Conservation (phyloP, 2,113 vertebrate species). For the Zingel zingel region DNA sequence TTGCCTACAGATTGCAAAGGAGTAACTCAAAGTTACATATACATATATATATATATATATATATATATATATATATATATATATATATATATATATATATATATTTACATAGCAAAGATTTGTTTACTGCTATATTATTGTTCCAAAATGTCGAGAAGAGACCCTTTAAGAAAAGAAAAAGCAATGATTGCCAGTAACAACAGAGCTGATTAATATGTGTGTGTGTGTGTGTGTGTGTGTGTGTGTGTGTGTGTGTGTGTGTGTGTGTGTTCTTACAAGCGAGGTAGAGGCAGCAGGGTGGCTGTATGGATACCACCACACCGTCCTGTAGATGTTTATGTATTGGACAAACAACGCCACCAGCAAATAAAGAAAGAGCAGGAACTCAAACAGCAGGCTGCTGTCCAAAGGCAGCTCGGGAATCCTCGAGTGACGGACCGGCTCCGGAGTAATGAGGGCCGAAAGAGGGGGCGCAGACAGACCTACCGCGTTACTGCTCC, state of each 20-base stretch:
- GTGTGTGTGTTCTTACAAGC: constrained; percentile 82
- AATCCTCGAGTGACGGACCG: constrained; percentile 95
- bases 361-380: constrained; percentile 96
- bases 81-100: too few relatives aligned
- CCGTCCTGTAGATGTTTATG: constrained; percentile 99
- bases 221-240: too few relatives aligned
- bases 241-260: not conserved
- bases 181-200: too few relatives aligned
- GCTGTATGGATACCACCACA: constrained; percentile 99
- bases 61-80: too few relatives aligned
- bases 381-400: constrained; percentile 94
- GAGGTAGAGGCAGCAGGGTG: constrained; percentile 97
- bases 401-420: constrained; percentile 95
- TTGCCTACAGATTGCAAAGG: too few relatives aligned
- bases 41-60: too few relatives aligned
- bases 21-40: too few relatives aligned
- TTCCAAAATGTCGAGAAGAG: too few relatives aligned
- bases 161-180: too few relatives aligned
- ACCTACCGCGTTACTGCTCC: constrained; percentile 92
- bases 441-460: constrained; percentile 95
- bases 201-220: too few relatives aligned
- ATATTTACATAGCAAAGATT: too few relatives aligned
- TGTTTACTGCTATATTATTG: too few relatives aligned
- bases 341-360: constrained; percentile 98
- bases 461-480: constrained; percentile 94